Base-by-base conservation (phyloP, 2,797 vertebrate species). In the Iguana delicatissima region DNA sequence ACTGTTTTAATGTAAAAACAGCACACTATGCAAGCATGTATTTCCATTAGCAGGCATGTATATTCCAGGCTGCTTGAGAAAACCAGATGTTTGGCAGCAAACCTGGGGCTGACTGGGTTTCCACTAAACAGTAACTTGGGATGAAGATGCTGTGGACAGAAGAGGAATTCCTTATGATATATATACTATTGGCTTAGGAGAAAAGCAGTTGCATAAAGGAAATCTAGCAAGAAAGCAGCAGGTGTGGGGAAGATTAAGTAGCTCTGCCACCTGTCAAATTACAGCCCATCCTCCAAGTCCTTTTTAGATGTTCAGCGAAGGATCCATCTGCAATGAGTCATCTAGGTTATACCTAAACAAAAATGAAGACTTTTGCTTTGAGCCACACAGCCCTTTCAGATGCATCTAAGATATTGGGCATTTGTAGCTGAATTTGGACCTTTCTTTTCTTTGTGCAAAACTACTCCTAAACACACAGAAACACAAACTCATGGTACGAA, bases 331-430 rank as follows among this genome's bases (percentile, higher is more conserved):
- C 32, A 38, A 6, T 62, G 13, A 84, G 26, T 73, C n/a, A 59
- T 29, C 14, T 38, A 24, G 72, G 62, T 38, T 89, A 57, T 20
- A 46, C 0, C 20, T 4, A n/a, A 67, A 55, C 80, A 80, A 91
- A 90, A 88, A 88, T 85, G 74, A 89, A 94, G 93, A 82, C 18
- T 84, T 7, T 7, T 91, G 16, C 24, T 32, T 20, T 0, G 59
- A 0, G 46, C 81, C 26, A 86, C 86, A 90, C 90, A 67, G 32
- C 59, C 38, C 57, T 88, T n/a, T 20, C 10, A 55, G 22, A 8
- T 12, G 22, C 13, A 76, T 10, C 1, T 42, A 42, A 79, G 16
- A 4, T 13, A 77, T 0, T 73, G 76, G 14, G 14, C 2, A n/a
- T 80, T 59, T 80, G 52, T 7, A 42, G 7, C 35, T 46, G 35